Percentiles rank a stretch among this genome's conserved stretches.
phyloP scores from a whole-genome alignment of 35 echinoderm and acorn worm species.

The Amphiura filiformis region DNA sequence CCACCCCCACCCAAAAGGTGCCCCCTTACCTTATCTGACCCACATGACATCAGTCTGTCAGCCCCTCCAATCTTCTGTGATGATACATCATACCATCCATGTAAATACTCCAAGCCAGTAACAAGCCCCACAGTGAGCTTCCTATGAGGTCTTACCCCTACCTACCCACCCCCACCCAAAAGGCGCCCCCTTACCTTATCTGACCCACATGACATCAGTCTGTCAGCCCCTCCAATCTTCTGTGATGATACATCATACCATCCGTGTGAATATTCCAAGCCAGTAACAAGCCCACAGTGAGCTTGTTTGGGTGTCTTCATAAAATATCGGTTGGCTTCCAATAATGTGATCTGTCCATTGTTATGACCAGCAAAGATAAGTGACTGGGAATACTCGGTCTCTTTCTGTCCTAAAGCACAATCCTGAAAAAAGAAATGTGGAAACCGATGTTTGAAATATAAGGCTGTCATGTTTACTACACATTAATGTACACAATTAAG shows the following conservation, averaged over 20 bases:
- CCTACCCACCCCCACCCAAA: too few relatives aligned
- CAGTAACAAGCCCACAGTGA: conserved; percentile 65
- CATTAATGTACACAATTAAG: too few relatives aligned
- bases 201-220: conserved; percentile 78
- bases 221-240: conserved; percentile 41
- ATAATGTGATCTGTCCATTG: conserved; percentile 79
- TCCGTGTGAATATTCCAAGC: conserved; percentile 83
- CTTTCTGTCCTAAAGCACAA: conserved; percentile 56
- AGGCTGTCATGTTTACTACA: too few relatives aligned
- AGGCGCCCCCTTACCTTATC: conserved; percentile 57
- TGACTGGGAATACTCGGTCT: conserved; percentile 48
- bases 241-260: not conserved
- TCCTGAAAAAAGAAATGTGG: too few relatives aligned
- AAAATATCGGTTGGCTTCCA: conserved; percentile 51
- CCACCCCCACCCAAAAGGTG: too few relatives aligned
- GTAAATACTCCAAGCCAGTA: too few relatives aligned
- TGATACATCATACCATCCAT: too few relatives aligned
- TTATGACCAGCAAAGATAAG: conserved; percentile 83
- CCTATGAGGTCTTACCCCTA: too few relatives aligned
- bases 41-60: not conserved
- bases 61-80: not conserved
- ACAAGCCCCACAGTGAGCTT: not conserved
- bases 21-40: too few relatives aligned
- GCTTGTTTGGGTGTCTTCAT: conserved; percentile 74
- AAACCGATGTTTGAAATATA: too few relatives aligned